phyloP scores from a whole-genome alignment of 2,113 vertebrate species.

The Nesospiza acunhae region DNA sequence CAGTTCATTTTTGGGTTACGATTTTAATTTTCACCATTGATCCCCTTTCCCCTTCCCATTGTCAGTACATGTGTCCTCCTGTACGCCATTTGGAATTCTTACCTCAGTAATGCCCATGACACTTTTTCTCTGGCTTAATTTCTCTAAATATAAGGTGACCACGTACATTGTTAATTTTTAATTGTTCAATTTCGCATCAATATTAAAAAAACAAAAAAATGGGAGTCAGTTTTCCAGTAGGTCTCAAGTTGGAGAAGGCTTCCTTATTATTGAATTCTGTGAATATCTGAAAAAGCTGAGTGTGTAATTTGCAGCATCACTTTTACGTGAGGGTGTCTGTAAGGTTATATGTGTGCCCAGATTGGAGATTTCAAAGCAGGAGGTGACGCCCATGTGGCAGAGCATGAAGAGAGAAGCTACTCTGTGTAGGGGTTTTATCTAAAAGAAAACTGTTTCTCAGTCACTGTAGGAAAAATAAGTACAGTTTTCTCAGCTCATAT shows the following conservation, averaged over 20 bases:
- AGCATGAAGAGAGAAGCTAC: not conserved
- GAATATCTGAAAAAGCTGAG: not conserved
- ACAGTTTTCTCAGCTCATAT: fast-evolving
- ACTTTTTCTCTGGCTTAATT: not conserved
- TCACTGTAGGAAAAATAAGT: not conserved
- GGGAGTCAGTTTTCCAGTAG: not conserved
- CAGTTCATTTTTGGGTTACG: not conserved
- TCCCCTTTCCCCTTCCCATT: not conserved
- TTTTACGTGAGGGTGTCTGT: not conserved
- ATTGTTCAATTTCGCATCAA: not conserved
- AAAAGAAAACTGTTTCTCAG: not conserved
- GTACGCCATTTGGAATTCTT: not conserved
- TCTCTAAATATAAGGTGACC: not conserved
- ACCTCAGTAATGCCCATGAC: not conserved
- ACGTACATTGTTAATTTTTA: not conserved
- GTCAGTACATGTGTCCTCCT: not conserved
- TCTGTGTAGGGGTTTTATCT: not conserved
- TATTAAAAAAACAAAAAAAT: not conserved
- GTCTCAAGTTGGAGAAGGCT: not conserved
- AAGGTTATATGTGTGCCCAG: not conserved
- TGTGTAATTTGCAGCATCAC: not conserved
- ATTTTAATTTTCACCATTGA: not conserved
- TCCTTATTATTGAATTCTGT: not conserved
- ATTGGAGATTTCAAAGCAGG: not conserved
- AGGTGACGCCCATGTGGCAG: not conserved